These are phyloP conservation scores for Helicoverpa assulta DNA, from an alignment of 2,888 invertebrate genomes.

Conservation along the genomic window DNA sequence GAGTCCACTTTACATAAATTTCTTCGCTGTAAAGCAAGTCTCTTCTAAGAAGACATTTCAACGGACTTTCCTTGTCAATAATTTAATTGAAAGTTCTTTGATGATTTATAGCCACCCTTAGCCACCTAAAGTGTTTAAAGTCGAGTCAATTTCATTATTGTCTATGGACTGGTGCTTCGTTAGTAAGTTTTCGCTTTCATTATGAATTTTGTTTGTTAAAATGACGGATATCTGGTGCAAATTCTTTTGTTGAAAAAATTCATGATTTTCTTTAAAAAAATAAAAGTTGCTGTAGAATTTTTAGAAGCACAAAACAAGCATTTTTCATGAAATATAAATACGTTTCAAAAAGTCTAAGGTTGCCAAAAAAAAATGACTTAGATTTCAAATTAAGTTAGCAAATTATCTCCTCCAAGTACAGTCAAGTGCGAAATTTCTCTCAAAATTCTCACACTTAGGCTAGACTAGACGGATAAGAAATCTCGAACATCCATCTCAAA, in stretches of 20 bases:
- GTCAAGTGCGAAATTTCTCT: background rate
- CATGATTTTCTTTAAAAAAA: too few relatives aligned
- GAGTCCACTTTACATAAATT: slow-evolving; percentile 28
- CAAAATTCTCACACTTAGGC: background rate
- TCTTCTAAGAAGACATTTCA: slow-evolving; percentile 23
- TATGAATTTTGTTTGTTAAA: slow-evolving; percentile 25
- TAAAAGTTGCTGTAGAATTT: too few relatives aligned
- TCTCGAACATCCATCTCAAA: slow-evolving; percentile 17
- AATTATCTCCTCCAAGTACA: background rate
- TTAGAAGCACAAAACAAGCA: too few relatives aligned
- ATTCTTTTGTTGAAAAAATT: too few relatives aligned
- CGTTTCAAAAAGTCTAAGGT: too few relatives aligned
- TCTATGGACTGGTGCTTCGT: slow-evolving; percentile 33
- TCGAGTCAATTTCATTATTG: slow-evolving; percentile 43
- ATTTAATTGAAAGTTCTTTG: slow-evolving; percentile 50
- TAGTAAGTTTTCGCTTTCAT: slow-evolving; percentile 42
- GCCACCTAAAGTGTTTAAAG: slow-evolving; percentile 39
- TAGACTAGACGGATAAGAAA: background rate
- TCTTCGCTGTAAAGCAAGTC: slow-evolving; percentile 17
- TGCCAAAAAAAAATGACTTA: background rate
- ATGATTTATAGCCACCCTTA: slow-evolving; percentile 29
- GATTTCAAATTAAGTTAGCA: background rate
- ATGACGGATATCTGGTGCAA: too few relatives aligned
- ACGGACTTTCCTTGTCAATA: slow-evolving; percentile 34
- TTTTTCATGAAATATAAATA: too few relatives aligned